These are phyloP conservation scores for Percopsis transmontana DNA, from an alignment of 2,113 vertebrate species.

Conservation along the genomic window DNA sequence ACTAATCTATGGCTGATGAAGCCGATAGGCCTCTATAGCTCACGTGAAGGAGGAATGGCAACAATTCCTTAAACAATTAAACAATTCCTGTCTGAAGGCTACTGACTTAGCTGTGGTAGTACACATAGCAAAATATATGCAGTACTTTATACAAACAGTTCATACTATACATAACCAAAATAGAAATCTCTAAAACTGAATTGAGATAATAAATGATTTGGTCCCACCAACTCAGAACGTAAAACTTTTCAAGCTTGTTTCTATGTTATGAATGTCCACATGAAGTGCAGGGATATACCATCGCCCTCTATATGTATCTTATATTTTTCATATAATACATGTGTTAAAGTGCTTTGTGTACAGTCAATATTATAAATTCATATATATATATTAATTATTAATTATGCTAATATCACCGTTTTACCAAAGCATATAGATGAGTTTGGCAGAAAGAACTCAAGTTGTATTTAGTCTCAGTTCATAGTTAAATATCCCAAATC, in stretches of 20 bases:
- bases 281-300: neutral
- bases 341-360: constrained; percentile 74
- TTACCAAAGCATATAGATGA: constrained; percentile 34
- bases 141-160: no score
- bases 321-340: constrained; percentile 47
- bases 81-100: no score
- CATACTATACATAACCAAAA: no score
- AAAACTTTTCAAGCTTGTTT: neutral
- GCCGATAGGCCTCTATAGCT: no score
- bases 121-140: no score
- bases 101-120: no score
- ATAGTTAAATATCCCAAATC: neutral
- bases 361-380: constrained; percentile 49
- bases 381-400: constrained; percentile 12
- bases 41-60: no score
- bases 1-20: no score
- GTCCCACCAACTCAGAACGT: neutral
- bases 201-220: neutral
- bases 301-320: no score
- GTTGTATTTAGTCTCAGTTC: constrained; percentile 34
- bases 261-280: neutral
- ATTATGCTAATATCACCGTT: constrained; percentile 21
- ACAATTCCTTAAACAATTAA: no score
- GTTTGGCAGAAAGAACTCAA: constrained; percentile 29
- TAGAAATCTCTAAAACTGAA: no score